Evolutionary conservation across 2,888 invertebrate genomes (phyloP).

Genomic region (Diadromus collaris): DNA sequence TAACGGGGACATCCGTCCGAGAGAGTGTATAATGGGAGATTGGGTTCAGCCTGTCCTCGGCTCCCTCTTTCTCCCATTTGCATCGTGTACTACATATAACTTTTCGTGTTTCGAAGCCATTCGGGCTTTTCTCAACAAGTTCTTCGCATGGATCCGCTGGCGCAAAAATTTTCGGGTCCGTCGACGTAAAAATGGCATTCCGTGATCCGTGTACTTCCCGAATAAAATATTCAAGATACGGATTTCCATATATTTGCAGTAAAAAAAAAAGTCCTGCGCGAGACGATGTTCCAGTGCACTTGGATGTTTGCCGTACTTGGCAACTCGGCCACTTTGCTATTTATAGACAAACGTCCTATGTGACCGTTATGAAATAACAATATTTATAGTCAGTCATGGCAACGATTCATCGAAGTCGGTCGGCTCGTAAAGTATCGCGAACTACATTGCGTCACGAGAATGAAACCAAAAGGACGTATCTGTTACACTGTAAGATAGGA

Average conservation of each 20-base stretch:
- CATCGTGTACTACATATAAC: not conserved
- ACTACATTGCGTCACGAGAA: not conserved
- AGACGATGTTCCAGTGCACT: not conserved
- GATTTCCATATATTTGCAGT: not conserved
- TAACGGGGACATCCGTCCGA: not conserved
- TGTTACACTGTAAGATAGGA: not conserved
- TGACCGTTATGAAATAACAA: conserved; percentile 33
- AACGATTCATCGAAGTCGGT: conserved; percentile 27
- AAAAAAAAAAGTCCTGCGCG: not conserved
- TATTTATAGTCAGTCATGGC: conserved; percentile 23
- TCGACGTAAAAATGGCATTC: not conserved
- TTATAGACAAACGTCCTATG: conserved; percentile 15
- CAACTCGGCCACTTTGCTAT: conserved; percentile 12
- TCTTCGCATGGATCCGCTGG: not conserved
- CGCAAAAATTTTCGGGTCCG: not conserved
- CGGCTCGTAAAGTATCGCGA: conserved; percentile 17
- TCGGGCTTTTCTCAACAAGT: not conserved
- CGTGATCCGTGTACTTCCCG: not conserved
- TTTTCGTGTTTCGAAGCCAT: conserved; percentile 26
- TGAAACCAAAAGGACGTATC: not conserved
- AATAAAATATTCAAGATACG: not conserved
- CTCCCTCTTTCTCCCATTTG: not conserved
- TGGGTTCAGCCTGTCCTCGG: conserved; percentile 5
- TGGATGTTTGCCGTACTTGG: conserved; percentile 11
- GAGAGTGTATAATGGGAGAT: not conserved